Conservation (phyloP, 2,113 vertebrate species). For the Leptocoma aspasia region DNA sequence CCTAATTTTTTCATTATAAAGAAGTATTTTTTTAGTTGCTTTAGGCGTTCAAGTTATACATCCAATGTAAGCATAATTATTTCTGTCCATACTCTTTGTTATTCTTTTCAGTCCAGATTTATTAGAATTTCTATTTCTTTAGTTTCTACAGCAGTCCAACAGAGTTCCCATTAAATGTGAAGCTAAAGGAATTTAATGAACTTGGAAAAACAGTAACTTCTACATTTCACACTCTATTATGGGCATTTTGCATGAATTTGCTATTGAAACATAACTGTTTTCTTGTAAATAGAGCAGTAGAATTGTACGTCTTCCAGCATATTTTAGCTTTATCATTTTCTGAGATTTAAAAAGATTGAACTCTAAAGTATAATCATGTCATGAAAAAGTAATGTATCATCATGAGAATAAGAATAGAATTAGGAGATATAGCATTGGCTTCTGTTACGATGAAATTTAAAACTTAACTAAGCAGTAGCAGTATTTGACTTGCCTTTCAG, state of each 20-base stretch:
- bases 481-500: constrained; percentile 12
- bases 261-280: background rate
- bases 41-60: background rate
- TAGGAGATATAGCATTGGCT: background rate
- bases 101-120: background rate
- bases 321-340: background rate
- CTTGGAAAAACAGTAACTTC: background rate
- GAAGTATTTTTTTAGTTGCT: background rate
- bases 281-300: background rate
- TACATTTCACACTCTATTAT: background rate
- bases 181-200: background rate
- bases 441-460: background rate
- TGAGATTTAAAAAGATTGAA: background rate
- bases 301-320: background rate
- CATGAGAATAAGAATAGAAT: background rate
- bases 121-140: background rate
- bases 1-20: background rate
- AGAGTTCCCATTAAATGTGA: background rate
- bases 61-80: background rate
- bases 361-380: background rate
- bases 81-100: background rate
- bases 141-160: background rate
- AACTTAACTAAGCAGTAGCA: background rate
- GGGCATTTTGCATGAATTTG: background rate
- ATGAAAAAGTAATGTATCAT: background rate